A percentile compares a stretch with the other conserved stretches of the same genome.
These are phyloP conservation scores for Pholis gunnellus DNA, from an alignment of 2,113 vertebrate genomes.

Conservation along the genomic window DNA sequence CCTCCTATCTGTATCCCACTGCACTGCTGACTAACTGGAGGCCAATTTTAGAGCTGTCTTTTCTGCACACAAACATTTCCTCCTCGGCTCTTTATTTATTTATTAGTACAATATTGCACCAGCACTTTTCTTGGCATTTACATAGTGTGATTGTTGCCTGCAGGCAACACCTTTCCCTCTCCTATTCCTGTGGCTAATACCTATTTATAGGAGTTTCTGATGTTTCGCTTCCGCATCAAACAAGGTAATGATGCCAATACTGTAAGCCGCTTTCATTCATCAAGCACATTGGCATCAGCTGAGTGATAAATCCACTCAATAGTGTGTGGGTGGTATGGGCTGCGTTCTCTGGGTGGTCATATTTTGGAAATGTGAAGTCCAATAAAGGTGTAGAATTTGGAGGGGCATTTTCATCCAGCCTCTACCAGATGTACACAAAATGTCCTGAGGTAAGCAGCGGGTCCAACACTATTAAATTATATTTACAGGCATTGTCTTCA, in stretches of 20 bases:
- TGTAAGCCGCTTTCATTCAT: constrained; percentile 72
- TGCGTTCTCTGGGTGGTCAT: constrained; percentile 80
- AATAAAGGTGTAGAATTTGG: constrained; percentile 75
- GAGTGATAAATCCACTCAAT: constrained; percentile 74
- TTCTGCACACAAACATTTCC: constrained; percentile 60
- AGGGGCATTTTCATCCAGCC: constrained; percentile 63
- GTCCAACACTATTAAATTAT: constrained; percentile 35
- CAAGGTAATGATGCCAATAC: constrained; percentile 67
- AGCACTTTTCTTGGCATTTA: constrained; percentile 48
- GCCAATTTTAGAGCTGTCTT: constrained; percentile 19
- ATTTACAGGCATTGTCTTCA: constrained; percentile 55
- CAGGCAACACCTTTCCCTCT: constrained; percentile 44
- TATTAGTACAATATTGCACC: constrained; percentile 43
- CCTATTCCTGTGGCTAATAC: constrained; percentile 39
- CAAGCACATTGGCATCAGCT: constrained; percentile 62
- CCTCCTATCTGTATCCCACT: constrained; percentile 9
- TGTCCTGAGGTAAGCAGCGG: constrained; percentile 51
- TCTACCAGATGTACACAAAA: constrained; percentile 69
- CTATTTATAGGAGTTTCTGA: constrained; percentile 64
- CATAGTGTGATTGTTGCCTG: constrained; percentile 30
- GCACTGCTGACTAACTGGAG: constrained; percentile 36
- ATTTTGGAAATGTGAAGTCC: constrained; percentile 74
- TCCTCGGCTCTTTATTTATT: constrained; percentile 14
- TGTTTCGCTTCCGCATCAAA: constrained; percentile 69
- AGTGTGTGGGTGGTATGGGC: constrained; percentile 75